These are phyloP conservation scores for Uropetala carovei DNA, from an alignment of 2,888 invertebrate species.

Conservation along the genomic window DNA sequence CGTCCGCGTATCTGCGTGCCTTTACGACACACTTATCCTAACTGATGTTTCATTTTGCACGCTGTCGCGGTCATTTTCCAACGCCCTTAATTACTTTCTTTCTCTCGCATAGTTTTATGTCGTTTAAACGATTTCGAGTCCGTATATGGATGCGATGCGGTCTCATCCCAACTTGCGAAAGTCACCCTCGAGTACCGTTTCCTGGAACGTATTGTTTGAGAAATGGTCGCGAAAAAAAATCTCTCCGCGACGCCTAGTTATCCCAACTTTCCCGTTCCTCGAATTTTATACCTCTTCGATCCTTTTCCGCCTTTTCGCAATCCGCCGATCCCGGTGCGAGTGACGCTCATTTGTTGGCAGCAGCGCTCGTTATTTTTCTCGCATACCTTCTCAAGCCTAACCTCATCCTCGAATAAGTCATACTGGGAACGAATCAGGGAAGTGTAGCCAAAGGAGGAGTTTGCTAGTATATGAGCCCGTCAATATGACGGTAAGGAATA, in stretches of 20 bases:
- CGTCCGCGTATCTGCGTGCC: not conserved
- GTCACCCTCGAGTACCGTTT: not conserved
- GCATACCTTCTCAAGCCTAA: too few species aligned
- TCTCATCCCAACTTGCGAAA: not conserved
- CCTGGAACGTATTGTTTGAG: not conserved
- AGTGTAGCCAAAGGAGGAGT: too few species aligned
- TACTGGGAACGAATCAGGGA: too few species aligned
- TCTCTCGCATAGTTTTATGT: not conserved
- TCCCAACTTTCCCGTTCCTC: not conserved
- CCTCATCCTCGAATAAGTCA: too few species aligned
- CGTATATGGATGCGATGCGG: not conserved
- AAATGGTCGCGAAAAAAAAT: not conserved
- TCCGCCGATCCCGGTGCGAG: too few species aligned
- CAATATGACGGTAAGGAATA: too few species aligned
- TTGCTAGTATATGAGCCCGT: too few species aligned
- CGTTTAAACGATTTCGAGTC: not conserved
- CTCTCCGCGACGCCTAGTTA: not conserved
- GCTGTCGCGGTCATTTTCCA: not conserved
- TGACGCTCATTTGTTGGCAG: too few species aligned
- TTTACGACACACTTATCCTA: not conserved
- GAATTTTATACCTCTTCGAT: not conserved
- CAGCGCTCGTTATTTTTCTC: too few species aligned
- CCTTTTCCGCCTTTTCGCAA: not conserved
- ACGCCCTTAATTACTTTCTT: conserved; percentile 19
- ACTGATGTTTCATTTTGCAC: not conserved